Evolutionary conservation across 2,888 invertebrate genomes (phyloP).

Genomic region (Polylopha cassiicola): DNA sequence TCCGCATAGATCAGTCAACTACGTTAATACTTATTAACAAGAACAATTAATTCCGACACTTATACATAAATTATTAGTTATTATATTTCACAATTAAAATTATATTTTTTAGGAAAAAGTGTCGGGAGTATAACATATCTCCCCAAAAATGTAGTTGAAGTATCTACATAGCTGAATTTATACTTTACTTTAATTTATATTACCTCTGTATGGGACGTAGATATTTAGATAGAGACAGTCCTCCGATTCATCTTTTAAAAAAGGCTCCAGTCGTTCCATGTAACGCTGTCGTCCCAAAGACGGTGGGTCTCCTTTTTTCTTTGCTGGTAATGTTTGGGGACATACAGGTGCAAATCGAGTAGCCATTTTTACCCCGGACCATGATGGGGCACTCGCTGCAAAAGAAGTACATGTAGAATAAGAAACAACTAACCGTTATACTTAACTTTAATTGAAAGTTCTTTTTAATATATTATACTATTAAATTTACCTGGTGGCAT

Average conservation of each 20-base stretch:
- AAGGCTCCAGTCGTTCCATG: constrained; percentile 83
- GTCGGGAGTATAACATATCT: no score
- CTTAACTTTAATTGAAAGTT: no score
- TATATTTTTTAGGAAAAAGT: no score
- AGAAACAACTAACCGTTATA: no score
- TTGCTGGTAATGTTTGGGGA: constrained; percentile 87
- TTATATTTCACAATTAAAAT: no score
- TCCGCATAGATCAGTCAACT: no score
- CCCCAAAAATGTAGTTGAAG: no score
- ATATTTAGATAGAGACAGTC: constrained; percentile 96
- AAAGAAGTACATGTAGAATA: constrained; percentile 22
- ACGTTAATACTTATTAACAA: no score
- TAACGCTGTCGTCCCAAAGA: constrained; percentile 82
- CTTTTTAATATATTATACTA: no score
- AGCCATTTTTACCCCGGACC: constrained; percentile 84
- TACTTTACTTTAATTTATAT: constrained; percentile 40
- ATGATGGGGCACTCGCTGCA: constrained; percentile 85
- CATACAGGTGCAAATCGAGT: constrained; percentile 88
- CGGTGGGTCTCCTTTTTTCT: constrained; percentile 79
- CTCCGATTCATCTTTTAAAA: constrained; percentile 83
- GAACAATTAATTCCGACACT: no score
- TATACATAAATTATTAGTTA: no score
- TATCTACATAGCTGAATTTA: neutral
- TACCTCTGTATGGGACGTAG: constrained; percentile 91
- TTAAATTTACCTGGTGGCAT: constrained; percentile 84